These are phyloP conservation scores for Ahaetulla prasina DNA, from an alignment of 2,113 vertebrate species.

Conservation along the genomic window DNA sequence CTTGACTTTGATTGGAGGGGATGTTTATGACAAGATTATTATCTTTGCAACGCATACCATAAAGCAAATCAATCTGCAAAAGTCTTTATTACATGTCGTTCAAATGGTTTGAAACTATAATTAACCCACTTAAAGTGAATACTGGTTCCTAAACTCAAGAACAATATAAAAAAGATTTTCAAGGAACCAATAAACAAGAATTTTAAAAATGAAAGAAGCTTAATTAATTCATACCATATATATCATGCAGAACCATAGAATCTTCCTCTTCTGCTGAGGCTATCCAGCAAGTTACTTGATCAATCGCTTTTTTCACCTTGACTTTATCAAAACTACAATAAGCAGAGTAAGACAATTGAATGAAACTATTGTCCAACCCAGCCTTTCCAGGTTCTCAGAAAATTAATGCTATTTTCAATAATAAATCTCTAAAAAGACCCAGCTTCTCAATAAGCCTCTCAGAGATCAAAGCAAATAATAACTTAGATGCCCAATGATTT, in stretches of 20 bases:
- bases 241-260: slow-evolving; percentile 61
- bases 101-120: not conserved
- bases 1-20: not conserved
- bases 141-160: not conserved
- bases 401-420: not conserved
- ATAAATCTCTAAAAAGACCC: not conserved
- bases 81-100: not conserved
- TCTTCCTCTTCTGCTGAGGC: slow-evolving; percentile 63
- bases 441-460: not conserved
- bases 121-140: not conserved
- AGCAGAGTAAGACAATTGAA: not conserved
- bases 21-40: not conserved
- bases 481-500: not conserved
- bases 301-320: slow-evolving; percentile 67
- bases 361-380: not conserved
- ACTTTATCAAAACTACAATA: slow-evolving; percentile 49
- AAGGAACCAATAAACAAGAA: not conserved
- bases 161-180: not conserved
- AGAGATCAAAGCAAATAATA: not conserved
- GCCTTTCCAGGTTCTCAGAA: not conserved
- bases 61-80: not conserved
- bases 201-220: not conserved
- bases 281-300: slow-evolving; percentile 70
- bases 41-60: not conserved
- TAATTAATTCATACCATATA: slow-evolving; percentile 57